Percentiles rank a stretch among this genome's conserved stretches.
These are phyloP conservation scores for Pinna nobilis DNA, from an alignment of 1,140 invertebrate genomes.

Conservation along the genomic window DNA sequence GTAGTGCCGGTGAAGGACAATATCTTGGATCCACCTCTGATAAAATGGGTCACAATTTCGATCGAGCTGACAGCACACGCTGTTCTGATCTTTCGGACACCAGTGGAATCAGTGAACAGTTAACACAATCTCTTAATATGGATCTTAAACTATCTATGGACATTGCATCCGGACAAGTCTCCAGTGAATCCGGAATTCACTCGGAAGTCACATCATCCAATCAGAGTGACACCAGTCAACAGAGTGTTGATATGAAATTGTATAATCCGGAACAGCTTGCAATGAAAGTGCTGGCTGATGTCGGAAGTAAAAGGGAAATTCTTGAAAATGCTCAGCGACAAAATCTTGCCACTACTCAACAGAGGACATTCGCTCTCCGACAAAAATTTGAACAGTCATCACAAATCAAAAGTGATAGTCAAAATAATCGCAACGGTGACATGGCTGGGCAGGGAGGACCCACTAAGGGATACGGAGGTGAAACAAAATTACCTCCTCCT, in stretches of 20 bases:
- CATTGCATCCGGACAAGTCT: conserved; percentile 22
- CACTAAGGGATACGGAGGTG: conserved; percentile 1
- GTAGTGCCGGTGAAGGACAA: conserved; percentile 35
- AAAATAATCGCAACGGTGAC: not conserved
- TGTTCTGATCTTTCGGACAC: conserved; percentile 52
- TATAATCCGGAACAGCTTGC: conserved; percentile 60
- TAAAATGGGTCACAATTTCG: conserved; percentile 42
- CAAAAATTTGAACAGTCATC: conserved; percentile 22
- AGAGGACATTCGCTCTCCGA: conserved; percentile 35
- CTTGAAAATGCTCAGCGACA: conserved; percentile 63
- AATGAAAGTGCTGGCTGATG: conserved; percentile 64
- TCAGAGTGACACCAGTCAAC: conserved; percentile 54
- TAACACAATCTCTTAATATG: conserved; percentile 24
- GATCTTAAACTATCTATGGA: conserved; percentile 29
- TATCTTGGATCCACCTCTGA: conserved; percentile 35
- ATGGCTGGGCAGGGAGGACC: too few relatives aligned
- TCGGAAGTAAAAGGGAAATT: conserved; percentile 53
- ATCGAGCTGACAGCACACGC: conserved; percentile 45
- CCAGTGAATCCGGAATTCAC: conserved; percentile 51
- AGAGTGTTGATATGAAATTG: conserved; percentile 40
- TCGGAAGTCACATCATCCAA: conserved; percentile 49
- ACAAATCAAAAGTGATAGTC: not conserved
- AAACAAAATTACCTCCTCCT: conserved; percentile 47
- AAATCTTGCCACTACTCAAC: conserved; percentile 51
- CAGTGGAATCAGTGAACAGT: conserved; percentile 54